Conservation (phyloP, 2,113 vertebrate species). For the Lophotis ruficrista region DNA sequence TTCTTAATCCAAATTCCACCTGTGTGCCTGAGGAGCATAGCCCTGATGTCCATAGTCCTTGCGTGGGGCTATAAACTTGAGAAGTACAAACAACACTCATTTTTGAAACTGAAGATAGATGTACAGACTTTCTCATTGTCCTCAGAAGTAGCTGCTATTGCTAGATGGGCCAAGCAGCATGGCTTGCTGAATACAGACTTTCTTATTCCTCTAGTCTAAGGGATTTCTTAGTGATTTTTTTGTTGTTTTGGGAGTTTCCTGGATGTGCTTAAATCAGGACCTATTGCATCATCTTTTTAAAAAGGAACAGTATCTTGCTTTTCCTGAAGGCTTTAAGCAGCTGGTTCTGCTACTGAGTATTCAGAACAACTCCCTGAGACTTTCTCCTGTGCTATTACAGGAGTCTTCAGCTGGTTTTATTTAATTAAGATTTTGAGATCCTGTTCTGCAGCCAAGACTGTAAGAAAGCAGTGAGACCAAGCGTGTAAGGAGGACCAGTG, state of each 20-base stretch:
- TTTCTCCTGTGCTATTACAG: neutral
- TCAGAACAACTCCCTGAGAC: neutral
- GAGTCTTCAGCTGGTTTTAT: neutral
- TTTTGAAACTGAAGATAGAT: neutral
- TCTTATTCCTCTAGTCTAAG: neutral
- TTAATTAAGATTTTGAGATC: neutral
- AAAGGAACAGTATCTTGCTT: neutral
- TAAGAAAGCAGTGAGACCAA: accelerated
- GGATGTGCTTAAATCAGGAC: neutral
- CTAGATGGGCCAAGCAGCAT: neutral
- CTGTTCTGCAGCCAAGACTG: neutral
- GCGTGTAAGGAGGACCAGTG: neutral
- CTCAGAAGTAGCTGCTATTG: neutral
- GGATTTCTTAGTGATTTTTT: neutral
- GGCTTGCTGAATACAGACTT: neutral
- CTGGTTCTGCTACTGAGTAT: neutral
- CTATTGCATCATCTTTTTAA: neutral
- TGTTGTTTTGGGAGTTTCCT: neutral
- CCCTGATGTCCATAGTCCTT: neutral
- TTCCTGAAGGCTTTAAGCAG: neutral
- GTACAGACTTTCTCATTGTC: neutral
- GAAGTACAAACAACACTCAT: neutral
- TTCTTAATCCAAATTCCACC: neutral
- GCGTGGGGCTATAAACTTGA: neutral
- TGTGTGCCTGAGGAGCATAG: neutral